Evolutionary conservation across 2,888 invertebrate species (phyloP).

Genomic region (Lycaena phlaeas): DNA sequence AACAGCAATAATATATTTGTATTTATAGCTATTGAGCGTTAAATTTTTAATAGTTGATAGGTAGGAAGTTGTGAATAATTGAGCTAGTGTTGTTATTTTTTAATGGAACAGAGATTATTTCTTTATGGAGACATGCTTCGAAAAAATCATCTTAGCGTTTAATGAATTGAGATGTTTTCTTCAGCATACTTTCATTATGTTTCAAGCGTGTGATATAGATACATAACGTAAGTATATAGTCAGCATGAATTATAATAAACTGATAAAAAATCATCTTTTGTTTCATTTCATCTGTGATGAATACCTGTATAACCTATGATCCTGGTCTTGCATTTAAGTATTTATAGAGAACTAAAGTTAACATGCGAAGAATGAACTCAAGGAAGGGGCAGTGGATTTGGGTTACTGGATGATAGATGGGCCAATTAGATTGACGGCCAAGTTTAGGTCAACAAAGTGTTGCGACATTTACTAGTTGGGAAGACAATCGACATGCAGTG

Average conservation of each 20-base stretch:
- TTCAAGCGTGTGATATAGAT: slow-evolving; percentile 69
- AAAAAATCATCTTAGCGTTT: slow-evolving; percentile 21
- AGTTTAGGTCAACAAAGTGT: too few relatives aligned
- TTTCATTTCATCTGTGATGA: too few relatives aligned
- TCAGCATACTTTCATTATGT: slow-evolving; percentile 33
- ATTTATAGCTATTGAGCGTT: slow-evolving; percentile 71
- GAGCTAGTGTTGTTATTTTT: slow-evolving; percentile 64
- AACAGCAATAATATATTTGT: slow-evolving; percentile 73
- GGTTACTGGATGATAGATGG: too few relatives aligned
- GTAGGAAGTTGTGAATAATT: slow-evolving; percentile 63
- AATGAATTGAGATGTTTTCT: slow-evolving; percentile 13
- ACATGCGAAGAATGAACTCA: too few relatives aligned
- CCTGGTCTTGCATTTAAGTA: too few relatives aligned
- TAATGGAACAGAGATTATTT: slow-evolving; percentile 51
- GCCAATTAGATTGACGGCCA: too few relatives aligned
- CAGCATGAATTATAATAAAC: slow-evolving; percentile 66
- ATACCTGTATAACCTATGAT: too few relatives aligned
- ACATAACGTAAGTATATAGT: slow-evolving; percentile 65
- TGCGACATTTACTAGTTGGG: too few relatives aligned
- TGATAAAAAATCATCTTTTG: slow-evolving; percentile 34
- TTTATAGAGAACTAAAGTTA: too few relatives aligned
- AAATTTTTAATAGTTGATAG: slow-evolving; percentile 66
- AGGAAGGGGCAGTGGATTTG: too few relatives aligned
- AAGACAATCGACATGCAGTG: too few relatives aligned
- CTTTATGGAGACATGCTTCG: slow-evolving; percentile 30